These are phyloP conservation scores for Caenorhabditis brenneri DNA, from an alignment of 1,140 invertebrate genomes.

Conservation along the genomic window DNA sequence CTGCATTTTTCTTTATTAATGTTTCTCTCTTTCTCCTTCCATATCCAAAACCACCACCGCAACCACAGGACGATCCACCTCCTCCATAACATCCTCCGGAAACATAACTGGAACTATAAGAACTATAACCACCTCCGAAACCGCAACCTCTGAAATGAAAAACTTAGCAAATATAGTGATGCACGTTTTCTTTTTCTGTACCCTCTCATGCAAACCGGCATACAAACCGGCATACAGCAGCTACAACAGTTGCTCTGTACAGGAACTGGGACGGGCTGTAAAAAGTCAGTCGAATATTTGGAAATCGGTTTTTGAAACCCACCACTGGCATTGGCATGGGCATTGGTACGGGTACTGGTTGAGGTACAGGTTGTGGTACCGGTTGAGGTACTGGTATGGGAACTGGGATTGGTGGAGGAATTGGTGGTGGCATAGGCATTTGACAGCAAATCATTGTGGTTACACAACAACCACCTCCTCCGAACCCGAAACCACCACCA, in stretches of 20 bases:
- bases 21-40: constrained; percentile 49
- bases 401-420: constrained; percentile 22
- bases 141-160: constrained; percentile 46
- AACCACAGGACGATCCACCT: constrained; percentile 3
- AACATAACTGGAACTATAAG: constrained; percentile 26
- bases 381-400: constrained; percentile 14
- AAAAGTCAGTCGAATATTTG: neutral
- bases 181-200: neutral
- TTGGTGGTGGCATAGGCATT: constrained; percentile 21
- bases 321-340: constrained; percentile 27
- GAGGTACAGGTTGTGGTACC: neutral
- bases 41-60: constrained; percentile 32
- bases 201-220: constrained; percentile 59
- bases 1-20: constrained; percentile 20
- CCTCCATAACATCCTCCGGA: constrained; percentile 45
- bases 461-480: constrained; percentile 43
- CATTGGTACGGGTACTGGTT: neutral
- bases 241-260: constrained; percentile 55
- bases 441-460: constrained; percentile 31
- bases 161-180: constrained; percentile 15
- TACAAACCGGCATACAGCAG: constrained; percentile 60
- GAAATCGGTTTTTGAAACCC: neutral
- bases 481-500: constrained; percentile 1
- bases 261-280: constrained; percentile 12
- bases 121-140: constrained; percentile 29